A percentile compares a stretch with the other conserved stretches of the same genome.
These are phyloP conservation scores for Drosophila maculinotata DNA, from an alignment of 2,888 invertebrate genomes.

Conservation along the genomic window DNA sequence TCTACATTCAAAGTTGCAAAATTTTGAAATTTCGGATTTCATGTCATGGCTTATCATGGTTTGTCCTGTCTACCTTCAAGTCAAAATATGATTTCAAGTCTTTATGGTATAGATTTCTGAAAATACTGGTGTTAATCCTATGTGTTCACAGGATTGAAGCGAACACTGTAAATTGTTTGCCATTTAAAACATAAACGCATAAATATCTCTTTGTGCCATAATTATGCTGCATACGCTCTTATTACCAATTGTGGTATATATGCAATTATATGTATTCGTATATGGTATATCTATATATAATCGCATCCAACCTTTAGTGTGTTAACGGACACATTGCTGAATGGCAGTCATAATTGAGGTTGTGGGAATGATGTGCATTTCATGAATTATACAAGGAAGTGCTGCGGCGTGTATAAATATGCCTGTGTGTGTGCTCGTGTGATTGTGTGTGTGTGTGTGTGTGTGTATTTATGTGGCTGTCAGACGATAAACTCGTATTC, in stretches of 20 bases:
- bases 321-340: constrained; percentile 55
- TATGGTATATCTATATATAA: constrained; percentile 12
- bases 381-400: constrained; percentile 69
- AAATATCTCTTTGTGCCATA: background rate
- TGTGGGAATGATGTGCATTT: constrained; percentile 78
- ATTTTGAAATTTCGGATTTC: too few species aligned
- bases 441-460: constrained; percentile 15
- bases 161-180: background rate
- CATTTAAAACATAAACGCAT: constrained; percentile 1
- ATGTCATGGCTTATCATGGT: too few species aligned
- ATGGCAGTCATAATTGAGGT: constrained; percentile 71
- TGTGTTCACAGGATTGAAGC: background rate
- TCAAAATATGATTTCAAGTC: too few species aligned
- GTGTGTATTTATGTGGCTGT: constrained; percentile 53
- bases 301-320: constrained; percentile 34
- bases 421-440: constrained; percentile 1
- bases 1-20: background rate
- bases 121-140: too few species aligned
- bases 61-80: too few species aligned
- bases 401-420: constrained; percentile 33
- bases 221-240: constrained; percentile 5
- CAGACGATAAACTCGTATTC: constrained; percentile 57
- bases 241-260: constrained; percentile 17
- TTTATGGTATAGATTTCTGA: too few species aligned
- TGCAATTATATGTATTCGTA: constrained; percentile 1